Evolutionary conservation across 1,140 invertebrate genomes (phyloP).

Genomic region (Apis florea): DNA sequence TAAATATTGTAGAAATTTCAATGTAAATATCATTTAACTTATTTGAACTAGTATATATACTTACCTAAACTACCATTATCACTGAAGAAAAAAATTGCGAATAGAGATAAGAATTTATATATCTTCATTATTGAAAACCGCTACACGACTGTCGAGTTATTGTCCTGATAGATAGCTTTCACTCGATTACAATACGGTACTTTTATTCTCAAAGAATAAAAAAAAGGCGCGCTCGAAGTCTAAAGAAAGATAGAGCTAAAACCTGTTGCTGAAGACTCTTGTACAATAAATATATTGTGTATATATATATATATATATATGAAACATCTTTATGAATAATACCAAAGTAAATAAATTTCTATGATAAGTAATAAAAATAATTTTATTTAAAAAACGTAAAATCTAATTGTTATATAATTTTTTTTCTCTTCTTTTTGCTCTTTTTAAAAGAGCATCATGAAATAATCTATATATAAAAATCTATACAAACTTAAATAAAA

Average conservation of each 20-base stretch:
- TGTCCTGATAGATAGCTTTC: constrained; percentile 29
- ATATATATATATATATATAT: too few relatives aligned
- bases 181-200: constrained; percentile 26
- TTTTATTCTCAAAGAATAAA: neutral
- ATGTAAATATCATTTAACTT: neutral
- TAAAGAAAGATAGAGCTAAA: constrained; percentile 16
- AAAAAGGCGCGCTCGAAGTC: neutral
- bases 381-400: too few relatives aligned
- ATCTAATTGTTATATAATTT: too few relatives aligned
- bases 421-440: too few relatives aligned
- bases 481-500: neutral
- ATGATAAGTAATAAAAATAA: too few relatives aligned
- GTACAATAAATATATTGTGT: neutral
- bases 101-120: constrained; percentile 17
- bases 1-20: neutral
- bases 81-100: constrained; percentile 36
- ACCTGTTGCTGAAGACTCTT: constrained; percentile 39
- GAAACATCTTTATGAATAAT: neutral
- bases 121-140: constrained; percentile 34
- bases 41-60: constrained; percentile 7
- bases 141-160: constrained; percentile 28
- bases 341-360: too few relatives aligned
- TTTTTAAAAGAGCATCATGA: too few relatives aligned
- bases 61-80: constrained; percentile 31
- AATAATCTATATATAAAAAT: too few relatives aligned